phyloP scores from a whole-genome alignment of 2,888 invertebrate species.

The Drosophila barbarae region DNA sequence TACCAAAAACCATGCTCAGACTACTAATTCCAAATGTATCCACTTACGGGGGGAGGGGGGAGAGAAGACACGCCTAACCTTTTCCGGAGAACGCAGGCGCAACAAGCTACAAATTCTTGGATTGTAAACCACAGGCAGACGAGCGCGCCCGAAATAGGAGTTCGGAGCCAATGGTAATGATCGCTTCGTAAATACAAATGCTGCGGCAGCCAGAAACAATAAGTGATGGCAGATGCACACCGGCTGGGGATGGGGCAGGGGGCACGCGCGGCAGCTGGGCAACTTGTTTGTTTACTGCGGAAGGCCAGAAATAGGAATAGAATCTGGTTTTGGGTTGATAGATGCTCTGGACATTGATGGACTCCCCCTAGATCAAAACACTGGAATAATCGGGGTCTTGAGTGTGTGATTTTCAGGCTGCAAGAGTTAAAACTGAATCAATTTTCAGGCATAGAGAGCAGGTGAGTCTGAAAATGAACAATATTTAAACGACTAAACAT shows the following conservation, averaged over 20 bases:
- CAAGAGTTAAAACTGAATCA: too few relatives aligned
- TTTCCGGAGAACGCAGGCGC: constrained; percentile 5
- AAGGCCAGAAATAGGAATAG: constrained; percentile 21
- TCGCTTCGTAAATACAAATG: constrained; percentile 24
- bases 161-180: constrained; percentile 10
- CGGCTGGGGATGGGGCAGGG: constrained; percentile 2
- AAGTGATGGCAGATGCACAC: constrained; percentile 32
- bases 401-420: neutral
- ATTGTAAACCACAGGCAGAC: constrained; percentile 31
- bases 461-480: neutral
- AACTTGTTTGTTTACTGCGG: constrained; percentile 32
- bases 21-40: constrained; percentile 6
- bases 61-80: constrained; percentile 13
- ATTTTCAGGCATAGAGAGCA: neutral
- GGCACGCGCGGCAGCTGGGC: constrained; percentile 14
- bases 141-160: constrained; percentile 13
- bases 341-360: constrained; percentile 12
- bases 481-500: neutral
- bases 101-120: constrained; percentile 43
- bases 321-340: constrained; percentile 17
- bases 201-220: constrained; percentile 8
- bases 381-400: neutral
- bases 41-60: neutral
- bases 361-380: neutral
- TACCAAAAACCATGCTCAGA: constrained; percentile 18